Conservation (phyloP, 37 sponge, comb jelly and placozoan genomes). For the Halisarca cf. caerulea region DNA sequence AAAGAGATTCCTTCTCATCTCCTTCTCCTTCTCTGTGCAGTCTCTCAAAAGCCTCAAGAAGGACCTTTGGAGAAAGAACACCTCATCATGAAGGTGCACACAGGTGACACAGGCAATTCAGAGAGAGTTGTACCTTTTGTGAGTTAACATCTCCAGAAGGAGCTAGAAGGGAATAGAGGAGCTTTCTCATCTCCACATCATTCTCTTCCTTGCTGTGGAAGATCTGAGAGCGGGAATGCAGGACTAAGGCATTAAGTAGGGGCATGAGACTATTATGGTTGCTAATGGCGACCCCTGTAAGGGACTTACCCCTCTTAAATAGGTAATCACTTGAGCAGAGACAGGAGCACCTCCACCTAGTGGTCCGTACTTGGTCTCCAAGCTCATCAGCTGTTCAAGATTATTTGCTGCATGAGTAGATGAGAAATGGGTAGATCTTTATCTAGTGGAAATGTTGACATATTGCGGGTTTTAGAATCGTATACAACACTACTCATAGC, state of each 20-base stretch:
- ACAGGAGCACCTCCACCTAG: constrained; percentile 33
- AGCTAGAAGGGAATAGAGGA: constrained; percentile 44
- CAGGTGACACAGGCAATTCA: no score
- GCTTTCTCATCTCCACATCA: constrained; percentile 35
- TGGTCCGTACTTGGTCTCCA: constrained; percentile 43
- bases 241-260: no score
- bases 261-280: no score
- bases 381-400: constrained; percentile 31
- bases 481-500: neutral
- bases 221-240: neutral
- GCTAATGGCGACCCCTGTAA: no score
- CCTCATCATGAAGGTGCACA: no score
- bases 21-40: neutral
- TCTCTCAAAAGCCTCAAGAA: neutral
- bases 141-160: constrained; percentile 26
- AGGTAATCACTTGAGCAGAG: constrained; percentile 12
- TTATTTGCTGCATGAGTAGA: neutral
- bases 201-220: neutral
- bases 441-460: neutral
- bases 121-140: constrained; percentile 62
- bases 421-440: no score
- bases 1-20: neutral
- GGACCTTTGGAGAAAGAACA: neutral
- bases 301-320: constrained; percentile 35
- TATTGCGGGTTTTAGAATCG: neutral